Base-by-base conservation (phyloP, 1,140 invertebrate genomes). In the Cepaea nemoralis region DNA sequence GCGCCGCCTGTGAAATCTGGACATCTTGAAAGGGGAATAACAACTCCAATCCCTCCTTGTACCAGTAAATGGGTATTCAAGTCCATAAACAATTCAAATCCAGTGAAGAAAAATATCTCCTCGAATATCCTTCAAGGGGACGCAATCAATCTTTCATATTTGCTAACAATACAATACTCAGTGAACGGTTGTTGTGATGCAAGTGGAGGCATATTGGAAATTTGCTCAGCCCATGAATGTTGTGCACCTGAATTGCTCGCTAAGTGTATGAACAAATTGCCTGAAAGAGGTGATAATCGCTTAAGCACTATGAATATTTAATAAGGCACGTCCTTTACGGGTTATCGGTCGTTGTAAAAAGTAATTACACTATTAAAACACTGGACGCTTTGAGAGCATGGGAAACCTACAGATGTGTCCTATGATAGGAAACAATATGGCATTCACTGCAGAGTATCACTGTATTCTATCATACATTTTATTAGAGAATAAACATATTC, bases 241-340 rank as follows among this genome's bases (percentile, higher is more conserved):
- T 16, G n/a, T 63, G 59, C 59, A 63, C 59, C 59, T 63, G 59
- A 63, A 63, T 63, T 63, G 59, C 59, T 63, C 59, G 59, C n/a
- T 63, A 63, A 63, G 59, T 63, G 59, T n/a, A 63, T 63, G 59
- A 63, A 63, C 59, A 63, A 63, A 63, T 63, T 63, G 59, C 71
- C 40, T 42, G 31, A 74, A 74, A 74, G 71, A 74, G 42, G 39
- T 74, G 71, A 74, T 74, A 74, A 74, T 74, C 39, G 71, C 40
- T 74, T 45, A 45, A 74, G 71, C 37, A 48, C 71, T 6, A 42
- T 74, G 71, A 74, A 74, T 74, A 74, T 74, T 74, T 74, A 39
- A 74, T 74, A 63, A 63, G 59, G 59, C 59, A 63, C 59, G 59
- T 63, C n/a, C 59, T 63, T 63, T 63, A 63, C 27, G 59, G 59